These are phyloP conservation scores for Neodiprion lecontei DNA, from an alignment of 1,140 invertebrate species.

Conservation along the genomic window DNA sequence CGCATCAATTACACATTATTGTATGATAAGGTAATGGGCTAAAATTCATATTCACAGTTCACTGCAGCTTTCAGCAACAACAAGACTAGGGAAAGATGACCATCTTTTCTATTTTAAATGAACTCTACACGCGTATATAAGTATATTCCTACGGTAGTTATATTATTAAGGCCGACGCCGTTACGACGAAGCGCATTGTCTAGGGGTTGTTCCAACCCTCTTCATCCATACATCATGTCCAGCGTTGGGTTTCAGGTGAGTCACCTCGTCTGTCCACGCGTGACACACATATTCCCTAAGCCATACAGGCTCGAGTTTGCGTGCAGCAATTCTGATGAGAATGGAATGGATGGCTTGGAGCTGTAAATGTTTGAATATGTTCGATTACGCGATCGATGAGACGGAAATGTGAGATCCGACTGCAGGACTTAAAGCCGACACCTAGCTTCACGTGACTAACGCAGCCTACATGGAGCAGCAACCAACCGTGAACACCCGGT, in stretches of 20 bases:
- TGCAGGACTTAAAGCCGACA: background rate
- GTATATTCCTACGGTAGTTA: too few relatives aligned
- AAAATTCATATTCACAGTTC: background rate
- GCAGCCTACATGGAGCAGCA: background rate
- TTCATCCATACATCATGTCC: background rate
- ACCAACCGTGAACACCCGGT: background rate
- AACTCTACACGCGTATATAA: background rate
- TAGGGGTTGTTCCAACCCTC: background rate
- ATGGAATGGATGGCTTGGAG: background rate
- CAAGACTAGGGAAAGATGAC: background rate
- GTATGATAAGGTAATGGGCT: background rate
- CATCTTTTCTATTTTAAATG: background rate
- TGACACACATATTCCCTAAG: background rate
- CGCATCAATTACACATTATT: background rate
- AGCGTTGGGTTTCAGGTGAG: slow-evolving; percentile 4
- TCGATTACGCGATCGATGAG: background rate
- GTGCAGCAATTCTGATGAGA: background rate
- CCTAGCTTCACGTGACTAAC: slow-evolving; percentile 1
- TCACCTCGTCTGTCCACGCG: slow-evolving; percentile 3
- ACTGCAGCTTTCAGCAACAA: background rate
- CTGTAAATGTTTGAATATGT: slow-evolving; percentile 8
- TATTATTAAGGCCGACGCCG: too few relatives aligned
- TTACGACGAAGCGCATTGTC: too few relatives aligned
- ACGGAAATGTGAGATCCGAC: background rate
- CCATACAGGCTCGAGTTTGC: background rate